These are phyloP conservation scores for Drosophila demipolita DNA, from an alignment of 2,888 invertebrate genomes.

Conservation along the genomic window DNA sequence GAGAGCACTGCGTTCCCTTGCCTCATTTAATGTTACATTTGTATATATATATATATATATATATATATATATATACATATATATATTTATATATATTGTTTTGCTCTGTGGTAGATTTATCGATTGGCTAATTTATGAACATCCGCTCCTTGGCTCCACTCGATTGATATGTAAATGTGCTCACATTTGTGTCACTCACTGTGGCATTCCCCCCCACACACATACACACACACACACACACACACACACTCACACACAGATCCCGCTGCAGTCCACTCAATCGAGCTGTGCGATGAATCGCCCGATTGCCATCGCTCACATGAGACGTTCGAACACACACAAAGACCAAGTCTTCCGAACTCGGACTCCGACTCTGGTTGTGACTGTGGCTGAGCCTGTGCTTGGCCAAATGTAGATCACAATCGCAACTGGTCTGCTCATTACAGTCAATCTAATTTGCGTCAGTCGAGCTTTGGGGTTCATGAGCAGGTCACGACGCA, in stretches of 20 bases:
- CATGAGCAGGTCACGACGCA: constrained; percentile 63
- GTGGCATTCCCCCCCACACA: constrained; percentile 8
- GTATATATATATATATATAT: neutral
- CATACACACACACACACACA: neutral
- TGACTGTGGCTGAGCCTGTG: constrained; percentile 6
- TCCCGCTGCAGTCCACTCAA: constrained; percentile 18
- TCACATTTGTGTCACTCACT: constrained; percentile 80
- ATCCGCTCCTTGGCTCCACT: constrained; percentile 72
- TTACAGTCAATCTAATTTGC: constrained; percentile 81
- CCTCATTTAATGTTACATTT: constrained; percentile 72
- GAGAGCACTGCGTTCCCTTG: constrained; percentile 11
- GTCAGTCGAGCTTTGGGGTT: constrained; percentile 59
- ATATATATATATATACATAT: neutral
- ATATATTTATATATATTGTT: constrained; percentile 50
- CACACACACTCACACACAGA: neutral
- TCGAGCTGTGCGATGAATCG: constrained; percentile 75
- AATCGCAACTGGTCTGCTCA: constrained; percentile 71
- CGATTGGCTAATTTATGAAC: constrained; percentile 85
- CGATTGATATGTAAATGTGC: constrained; percentile 83
- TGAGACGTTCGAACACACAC: constrained; percentile 74
- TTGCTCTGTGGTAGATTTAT: constrained; percentile 72
- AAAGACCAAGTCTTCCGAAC: constrained; percentile 21
- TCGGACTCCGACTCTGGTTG: neutral
- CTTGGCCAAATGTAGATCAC: constrained; percentile 44
- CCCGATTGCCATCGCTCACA: constrained; percentile 79